phyloP scores from a whole-genome alignment of 2,797 vertebrate genomes.

The Sparidentex hasta region DNA sequence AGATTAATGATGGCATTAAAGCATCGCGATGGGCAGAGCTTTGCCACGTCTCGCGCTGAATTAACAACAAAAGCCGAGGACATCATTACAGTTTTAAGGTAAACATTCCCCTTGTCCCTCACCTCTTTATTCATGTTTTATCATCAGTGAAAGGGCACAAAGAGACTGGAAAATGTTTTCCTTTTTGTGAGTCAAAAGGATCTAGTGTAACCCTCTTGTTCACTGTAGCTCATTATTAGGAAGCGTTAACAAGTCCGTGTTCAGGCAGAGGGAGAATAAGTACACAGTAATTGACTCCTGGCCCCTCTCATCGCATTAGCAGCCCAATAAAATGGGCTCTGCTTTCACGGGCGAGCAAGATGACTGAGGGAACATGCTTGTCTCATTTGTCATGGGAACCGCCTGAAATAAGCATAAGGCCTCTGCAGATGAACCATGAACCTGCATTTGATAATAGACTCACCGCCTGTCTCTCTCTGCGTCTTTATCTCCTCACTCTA shows the following conservation, averaged over 20 bases:
- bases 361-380: slow-evolving; percentile 61
- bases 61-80: slow-evolving; percentile 38
- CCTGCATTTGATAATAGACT: slow-evolving; percentile 57
- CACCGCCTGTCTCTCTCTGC: slow-evolving; percentile 16
- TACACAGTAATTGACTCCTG: slow-evolving; percentile 84
- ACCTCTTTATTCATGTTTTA: slow-evolving; percentile 47
- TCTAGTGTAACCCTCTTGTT: slow-evolving; percentile 61
- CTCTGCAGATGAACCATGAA: slow-evolving; percentile 68
- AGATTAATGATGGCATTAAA: slow-evolving; percentile 14
- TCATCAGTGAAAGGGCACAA: slow-evolving; percentile 29
- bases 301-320: slow-evolving; percentile 76
- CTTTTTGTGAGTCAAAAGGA: slow-evolving; percentile 59
- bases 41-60: slow-evolving; percentile 13
- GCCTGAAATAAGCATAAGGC: slow-evolving; percentile 56
- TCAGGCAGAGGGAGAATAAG: slow-evolving; percentile 75
- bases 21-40: slow-evolving; percentile 6
- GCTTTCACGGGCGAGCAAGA: slow-evolving; percentile 68
- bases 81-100: slow-evolving; percentile 39
- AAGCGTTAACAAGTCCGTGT: slow-evolving; percentile 79
- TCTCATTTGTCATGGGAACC: slow-evolving; percentile 77
- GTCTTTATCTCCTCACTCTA: slow-evolving; percentile 47
- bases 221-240: slow-evolving; percentile 75
- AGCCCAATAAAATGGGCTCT: slow-evolving; percentile 71
- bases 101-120: slow-evolving; percentile 43
- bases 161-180: slow-evolving; percentile 62